Evolutionary conservation across 2,888 invertebrate genomes (phyloP), one percentile per base, ranked within the genome.

Genomic region (Spodoptera littoralis): DNA sequence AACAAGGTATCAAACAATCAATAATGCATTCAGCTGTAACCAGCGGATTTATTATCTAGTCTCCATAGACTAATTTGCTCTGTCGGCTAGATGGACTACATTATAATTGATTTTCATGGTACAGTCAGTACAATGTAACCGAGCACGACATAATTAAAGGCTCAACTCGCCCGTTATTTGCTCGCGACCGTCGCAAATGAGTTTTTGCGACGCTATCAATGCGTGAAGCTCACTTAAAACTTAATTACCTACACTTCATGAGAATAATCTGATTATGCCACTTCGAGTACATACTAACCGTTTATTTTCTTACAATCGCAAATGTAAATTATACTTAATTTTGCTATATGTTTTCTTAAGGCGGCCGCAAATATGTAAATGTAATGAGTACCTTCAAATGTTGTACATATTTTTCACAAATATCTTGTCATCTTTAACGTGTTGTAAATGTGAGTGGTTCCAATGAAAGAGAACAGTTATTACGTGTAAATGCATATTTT

Each of bases 161-260:
- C 43, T 55, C 49, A 51, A 60, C 61, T 60, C 57, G 58, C 60
- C 71, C 65, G 67, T 73, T 81, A 81, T 78, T 77, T 68, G 66
- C 70, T 76, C 58, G 72, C 53, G 41, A 76, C 60, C 9, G 45
- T 65, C 59, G 63, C 55, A 70, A 74, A 79, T 75, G 56, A 68
- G 78, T 81, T 85, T 75, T 77, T 79, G 76, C 74, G 65, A 57
- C 58, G 70, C 69, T 72, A 80, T 79, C 76, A 79, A 78, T 76
- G 81, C 77, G 74, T 81, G 77, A 78, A 83, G 72, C 76, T 70
- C 70, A 77, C 79, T 79, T 84, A 74, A 80, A 84, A 76, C 70
- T 77, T 80, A 82, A 83, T 85, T 82, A 81, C 80, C 65, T 76
- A 77, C 74, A 78, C 79, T 76, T 78, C 76, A 76, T 73, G 77